Base-by-base conservation (phyloP, 2,113 vertebrate genomes). In the Ammodytes dubius region DNA sequence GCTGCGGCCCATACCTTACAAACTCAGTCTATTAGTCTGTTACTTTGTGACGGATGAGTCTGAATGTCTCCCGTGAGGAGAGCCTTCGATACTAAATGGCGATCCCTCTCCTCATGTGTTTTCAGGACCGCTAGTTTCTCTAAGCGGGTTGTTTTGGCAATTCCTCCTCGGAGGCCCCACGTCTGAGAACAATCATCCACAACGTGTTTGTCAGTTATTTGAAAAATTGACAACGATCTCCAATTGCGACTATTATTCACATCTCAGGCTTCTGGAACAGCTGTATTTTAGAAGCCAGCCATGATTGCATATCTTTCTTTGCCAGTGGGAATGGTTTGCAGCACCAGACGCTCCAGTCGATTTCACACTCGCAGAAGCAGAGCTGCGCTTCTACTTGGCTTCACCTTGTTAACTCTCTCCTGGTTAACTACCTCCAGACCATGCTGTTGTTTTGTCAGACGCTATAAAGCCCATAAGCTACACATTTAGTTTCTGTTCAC, bases 161-260 rank as follows among this genome's bases (percentile, higher is more conserved):
- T 81, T 66, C 67, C 19, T 86, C 84, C 84, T 70, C 70, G 14
- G 79, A 74, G 77, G 56, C 63, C 76, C 10, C 46, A 66, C 64
- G 82, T 88, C 87, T 89, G 71, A 91, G 77, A 89, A 88, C 88
- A 89, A 88, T 91, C 88, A 80, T 65, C 83, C 45, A n/a, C 59
- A 65, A 84, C 27, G 72, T 90, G 90, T 92, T 92, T 92, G 84
- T 85, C 86, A 88, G 86, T 91, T 83, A 82, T 85, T 81, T 90
- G 80, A 92, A 89, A 91, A 89, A 93, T 90, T 85, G 74, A 89
- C 79, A 89, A 83, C 60, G 42, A 87, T 83, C 84, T 84, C 91
- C 79, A 82, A 91, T 88, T 88, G 81, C 87, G 53, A 47, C 87
- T 57, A 91, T 94, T 89, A 86, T 90, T 89, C 87, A 87, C 80